Evolutionary conservation across 1,140 invertebrate species (phyloP), one percentile per base, ranked within the genome.

Genomic region (Cotesia glomerata): DNA sequence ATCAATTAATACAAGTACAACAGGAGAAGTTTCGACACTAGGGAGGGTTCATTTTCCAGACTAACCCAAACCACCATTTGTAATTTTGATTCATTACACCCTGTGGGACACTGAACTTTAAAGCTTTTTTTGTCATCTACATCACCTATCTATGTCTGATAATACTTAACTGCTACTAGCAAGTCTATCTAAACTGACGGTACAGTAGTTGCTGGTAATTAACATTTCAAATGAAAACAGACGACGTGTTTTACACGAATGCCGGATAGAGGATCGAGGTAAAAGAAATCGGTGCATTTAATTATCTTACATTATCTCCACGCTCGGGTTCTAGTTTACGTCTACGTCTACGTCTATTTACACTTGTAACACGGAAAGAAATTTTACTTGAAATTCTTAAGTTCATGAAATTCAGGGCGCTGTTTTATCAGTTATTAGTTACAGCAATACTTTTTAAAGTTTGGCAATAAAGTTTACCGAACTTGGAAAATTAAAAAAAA

Each of bases 281-380:
- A 61, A 32, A 61, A 61, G 59, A 61, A 61, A 18, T 61, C 59
- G 16, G 59, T 61, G 59, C 59, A 73, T 73, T 63, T 58, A 73
- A 73, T 73, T 66, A 66, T 59, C 58, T 58, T 58, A 52, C 54
- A 58, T 61, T 65, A 73, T 62, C 70, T 66, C 65, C 5, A 9
- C 39, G 39, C 39, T 45, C 39, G 39, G 39, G 7, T 45, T 11
- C 39, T 45, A 45, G 39, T 45, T 11, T 45, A 45, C 39, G 11
- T 45, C 7, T 45, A 45, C 7, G 39, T 45, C 39, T 26, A 26
- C 26, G 26, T 26, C 3, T 26, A 26, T 26, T 26, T 26, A 3
- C 26, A 26, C 26, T 26, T 26, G 26, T 26, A 2, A 26, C 26
- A 26, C 26, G 26, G 26, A 26, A 26, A 26, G 26, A 26, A 26